phyloP scores from a whole-genome alignment of 1,140 invertebrate genomes.

The Sipha flava region DNA sequence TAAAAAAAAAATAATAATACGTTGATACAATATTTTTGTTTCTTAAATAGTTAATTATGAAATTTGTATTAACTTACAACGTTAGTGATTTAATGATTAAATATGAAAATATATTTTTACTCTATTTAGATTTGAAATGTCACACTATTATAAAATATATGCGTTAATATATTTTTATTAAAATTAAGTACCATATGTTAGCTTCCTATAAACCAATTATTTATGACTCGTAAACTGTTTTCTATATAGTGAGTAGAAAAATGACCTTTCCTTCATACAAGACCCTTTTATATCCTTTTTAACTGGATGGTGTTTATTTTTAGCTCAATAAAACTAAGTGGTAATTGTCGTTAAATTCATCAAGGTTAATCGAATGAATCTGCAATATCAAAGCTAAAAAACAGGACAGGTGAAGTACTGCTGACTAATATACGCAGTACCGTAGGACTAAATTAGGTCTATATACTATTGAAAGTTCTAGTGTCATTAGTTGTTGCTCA shows the following conservation, averaged over 20 bases:
- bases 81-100: neutral
- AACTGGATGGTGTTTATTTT: conserved; percentile 12
- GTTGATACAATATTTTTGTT: too few species aligned
- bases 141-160: neutral
- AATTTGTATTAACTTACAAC: neutral
- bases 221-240: conserved; percentile 5
- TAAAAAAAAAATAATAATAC: too few species aligned
- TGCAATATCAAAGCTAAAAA: conserved; percentile 24
- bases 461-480: too few species aligned
- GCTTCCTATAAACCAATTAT: conserved; percentile 14
- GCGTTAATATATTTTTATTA: conserved; percentile 6
- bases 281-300: conserved; percentile 20
- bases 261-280: conserved; percentile 9
- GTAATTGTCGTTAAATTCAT: conserved; percentile 25
- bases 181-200: neutral
- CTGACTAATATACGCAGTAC: neutral
- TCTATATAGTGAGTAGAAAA: neutral
- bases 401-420: conserved; percentile 4
- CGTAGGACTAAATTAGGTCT: too few species aligned
- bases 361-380: conserved; percentile 31
- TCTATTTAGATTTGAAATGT: conserved; percentile 1
- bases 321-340: conserved; percentile 14
- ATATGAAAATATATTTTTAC: neutral
- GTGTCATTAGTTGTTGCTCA: too few species aligned
- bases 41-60: too few species aligned